Evolutionary conservation across 2,888 invertebrate genomes (phyloP), one percentile per base, ranked within the genome.

Genomic region (Euzophera pinguis): DNA sequence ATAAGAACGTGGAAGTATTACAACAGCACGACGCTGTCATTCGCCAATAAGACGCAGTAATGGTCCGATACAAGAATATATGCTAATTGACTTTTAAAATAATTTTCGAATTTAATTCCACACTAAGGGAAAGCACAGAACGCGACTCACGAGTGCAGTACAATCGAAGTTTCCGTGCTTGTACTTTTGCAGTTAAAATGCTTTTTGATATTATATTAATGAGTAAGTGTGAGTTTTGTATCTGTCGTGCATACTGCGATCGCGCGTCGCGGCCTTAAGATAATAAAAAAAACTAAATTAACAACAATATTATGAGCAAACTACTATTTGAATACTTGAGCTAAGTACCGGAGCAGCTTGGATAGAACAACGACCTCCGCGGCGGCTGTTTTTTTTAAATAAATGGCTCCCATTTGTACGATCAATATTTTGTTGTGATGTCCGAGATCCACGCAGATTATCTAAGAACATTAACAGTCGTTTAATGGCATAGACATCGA

Each of bases 291-390:
- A 81, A 75, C 75, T 79, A 82, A 83, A 84, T 77, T 81, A 84
- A 87, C 79, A 88, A 88, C 85, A 87, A 87, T 68, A 78, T 73
- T 81, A 86, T 87, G 89, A 89, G 88, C 88, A 89, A 84, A 85
- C 83, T 84, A 87, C 73, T 80, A 75, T 69, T 61, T 79, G 78
- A 82, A 84, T 85, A 86, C 87, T 88, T 88, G 89, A 89, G 89
- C 89, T 87, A 82, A 84, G 81, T 71, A 82, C 86, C 86, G 65
- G 88, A 87, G 90, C 89, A 88, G 90, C 90, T 88, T 88, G 90
- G 89, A 87, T 70, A 64, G 72, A 61, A 71, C 70, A 67, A 71
- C 73, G 74, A 65, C 71, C 69, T 72, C 67, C 67, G 68, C 69
- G 76, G 77, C 74, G 71, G 74, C 68, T 69, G 73, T 69, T 69